Base-by-base conservation (phyloP, 2,888 invertebrate species). In the Phoenoteleia sp. region DNA sequence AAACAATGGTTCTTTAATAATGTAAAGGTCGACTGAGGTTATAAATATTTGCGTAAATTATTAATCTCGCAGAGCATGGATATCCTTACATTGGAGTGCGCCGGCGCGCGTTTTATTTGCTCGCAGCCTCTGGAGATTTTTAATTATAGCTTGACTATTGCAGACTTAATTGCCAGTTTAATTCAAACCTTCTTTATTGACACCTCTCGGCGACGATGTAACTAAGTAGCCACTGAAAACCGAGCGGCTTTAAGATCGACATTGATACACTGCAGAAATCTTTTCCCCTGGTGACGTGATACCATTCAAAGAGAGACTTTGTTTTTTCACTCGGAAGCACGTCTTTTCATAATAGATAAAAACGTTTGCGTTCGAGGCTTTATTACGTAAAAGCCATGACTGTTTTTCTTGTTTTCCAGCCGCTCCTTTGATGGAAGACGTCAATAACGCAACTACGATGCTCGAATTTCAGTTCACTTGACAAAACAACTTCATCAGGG, bases 91-190 rank as follows among this genome's bases (percentile, higher is more conserved):
- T 47, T 56, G 13, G 6, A 64, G 56, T 47, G 58, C 64, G 17
- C 45, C 29, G 42, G 27, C 39, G 66, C 47, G 42, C 15, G 36
- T n/a, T 47, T 74, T 36, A 74, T 74, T 71, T 71, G n/a, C 45
- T 64, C 27, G 2, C 23, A 54, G 39, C 23, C 54, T 54, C 39
- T 27, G 9, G 45, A 69, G 56, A 71, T 75, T 75, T 81, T 81
- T 81, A 81, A 81, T 81, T 69, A 69, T 45, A 67, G 29, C 36
- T 67, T 33, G 36, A 54, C 67, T 60, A 60, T 75, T 69, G 56
- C 39, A 56, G 25, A 81, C 45, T 81, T 74, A 81, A 80, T 72
- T 72, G 45, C 62, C 54, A 42, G 54, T 71, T 67, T 52, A 71
- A 79, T 79, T 79, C 62, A 77, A 77, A 71, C 47, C 21, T 42